Evolutionary conservation across 2,113 vertebrate genomes (phyloP), one percentile per base, ranked within the genome.

Genomic region (Ictalurus punctatus): DNA sequence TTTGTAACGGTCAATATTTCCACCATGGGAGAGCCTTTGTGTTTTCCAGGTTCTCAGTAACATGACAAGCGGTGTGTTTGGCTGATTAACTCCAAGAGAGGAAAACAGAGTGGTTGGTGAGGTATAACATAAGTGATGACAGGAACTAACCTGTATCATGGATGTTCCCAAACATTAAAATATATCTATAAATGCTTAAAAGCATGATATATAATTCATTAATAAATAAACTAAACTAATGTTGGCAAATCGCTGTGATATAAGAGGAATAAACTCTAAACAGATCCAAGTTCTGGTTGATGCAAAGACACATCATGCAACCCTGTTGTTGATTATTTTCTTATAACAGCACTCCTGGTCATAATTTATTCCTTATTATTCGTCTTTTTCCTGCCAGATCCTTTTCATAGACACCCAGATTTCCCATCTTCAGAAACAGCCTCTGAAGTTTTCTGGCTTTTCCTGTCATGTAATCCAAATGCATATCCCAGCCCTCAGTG

Each of bases 341-440:
- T 59, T 44, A 63, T 16, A 83, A 83, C 81, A 83, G 23, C 34
- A 63, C 6, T 54, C 34, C 58, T 83, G 81, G 21, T 63, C 13
- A 63, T 40, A 63, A 83, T 63, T 44, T 83, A 44, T 83, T 63
- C 81, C 58, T 21, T 59, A 40, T 92, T 91, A 89, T 90, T 89
- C 65, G 30, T 87, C 13, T 30, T 80, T 65, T 80, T 40, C 81
- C 34, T 85, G 87, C 87, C 86, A 86, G 71, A 87, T 90, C 48
- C 48, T 83, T 90, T 90, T 90, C 71, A 78, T 52, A 86, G 76
- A 79, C 67, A 63, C 30, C 78, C 83, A 59, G 52, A 80, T 58
- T 54, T 80, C 79, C 78, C 67, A 2, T 84, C 65, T 85, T 88
- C 54, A 63, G 59, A 52, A 69, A 67, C 79, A 85, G 83, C 44